Percentiles rank a stretch among this genome's conserved stretches.
Conservation (phyloP, 2,888 invertebrate genomes). For the Pomacea canaliculata region DNA sequence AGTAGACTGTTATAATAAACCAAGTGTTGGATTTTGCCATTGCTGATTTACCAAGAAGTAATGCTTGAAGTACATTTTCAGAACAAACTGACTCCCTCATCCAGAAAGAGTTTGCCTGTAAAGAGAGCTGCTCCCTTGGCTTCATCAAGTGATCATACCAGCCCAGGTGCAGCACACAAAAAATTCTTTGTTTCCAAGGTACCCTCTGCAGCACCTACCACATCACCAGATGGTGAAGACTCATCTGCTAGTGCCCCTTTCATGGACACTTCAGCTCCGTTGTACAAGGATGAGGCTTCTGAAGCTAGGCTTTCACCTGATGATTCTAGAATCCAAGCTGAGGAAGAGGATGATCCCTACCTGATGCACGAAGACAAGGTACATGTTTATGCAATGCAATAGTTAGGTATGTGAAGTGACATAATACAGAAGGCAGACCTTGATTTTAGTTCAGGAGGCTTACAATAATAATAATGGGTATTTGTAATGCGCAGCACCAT, state of each 20-base stretch:
- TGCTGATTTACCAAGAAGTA: no score
- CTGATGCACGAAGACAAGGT: slow-evolving; percentile 17
- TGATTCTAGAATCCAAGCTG: slow-evolving; percentile 10
- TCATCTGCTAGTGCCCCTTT: background rate
- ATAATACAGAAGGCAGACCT: no score
- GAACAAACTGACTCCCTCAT: slow-evolving; percentile 10
- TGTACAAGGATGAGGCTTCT: slow-evolving; percentile 25
- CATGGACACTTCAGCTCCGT: background rate
- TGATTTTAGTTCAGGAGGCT: no score
- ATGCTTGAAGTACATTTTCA: background rate
- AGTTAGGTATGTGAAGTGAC: no score
- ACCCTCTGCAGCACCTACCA: background rate
- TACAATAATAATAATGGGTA: no score
- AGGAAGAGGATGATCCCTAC: slow-evolving; percentile 6
- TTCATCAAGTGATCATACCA: background rate
- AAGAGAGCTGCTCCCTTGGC: slow-evolving; percentile 13
- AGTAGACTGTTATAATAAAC: no score
- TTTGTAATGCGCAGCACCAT: no score
- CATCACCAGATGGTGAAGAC: background rate
- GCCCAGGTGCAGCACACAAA: background rate
- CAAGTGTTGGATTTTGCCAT: no score
- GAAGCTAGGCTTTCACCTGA: slow-evolving; percentile 20
- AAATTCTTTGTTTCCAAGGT: slow-evolving; percentile 17
- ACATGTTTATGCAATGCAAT: background rate
- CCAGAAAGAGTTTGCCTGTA: slow-evolving; percentile 21